Evolutionary conservation across 2,888 invertebrate species (phyloP).

Genomic region (Nomada ferruginata): DNA sequence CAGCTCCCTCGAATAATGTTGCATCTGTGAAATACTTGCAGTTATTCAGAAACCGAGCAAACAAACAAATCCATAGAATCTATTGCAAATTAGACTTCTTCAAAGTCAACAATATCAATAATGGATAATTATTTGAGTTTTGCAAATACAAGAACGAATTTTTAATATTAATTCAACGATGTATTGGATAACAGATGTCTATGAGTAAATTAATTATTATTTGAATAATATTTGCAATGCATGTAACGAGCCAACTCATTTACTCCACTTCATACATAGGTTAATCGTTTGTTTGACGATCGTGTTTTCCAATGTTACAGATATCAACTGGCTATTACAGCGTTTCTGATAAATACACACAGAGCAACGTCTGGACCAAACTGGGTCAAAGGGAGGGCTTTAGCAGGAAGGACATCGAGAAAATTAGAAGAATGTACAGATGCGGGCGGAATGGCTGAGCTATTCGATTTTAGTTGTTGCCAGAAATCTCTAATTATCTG

Average conservation of each 20-base stretch:
- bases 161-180: not conserved
- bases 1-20: too few species aligned
- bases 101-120: too few species aligned
- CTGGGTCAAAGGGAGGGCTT: constrained; percentile 91
- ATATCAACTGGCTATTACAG: constrained; percentile 1
- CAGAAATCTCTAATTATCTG: not conserved
- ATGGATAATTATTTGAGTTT: too few species aligned
- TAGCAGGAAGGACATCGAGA: constrained; percentile 89
- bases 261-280: not conserved
- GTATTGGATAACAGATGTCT: too few species aligned
- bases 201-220: too few species aligned
- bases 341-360: constrained; percentile 17
- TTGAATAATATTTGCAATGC: too few species aligned
- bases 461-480: not conserved
- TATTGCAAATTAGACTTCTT: too few species aligned
- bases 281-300: not conserved
- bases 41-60: too few species aligned
- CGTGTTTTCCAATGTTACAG: constrained; percentile 21
- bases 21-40: too few species aligned
- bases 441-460: constrained; percentile 6
- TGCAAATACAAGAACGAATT: not conserved
- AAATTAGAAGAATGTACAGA: constrained; percentile 85
- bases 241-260: too few species aligned
- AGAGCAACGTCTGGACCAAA: constrained; percentile 54
- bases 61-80: too few species aligned